Evolutionary conservation across 2,113 vertebrate genomes (phyloP).

Genomic region (Gnathonemus longibarbis): DNA sequence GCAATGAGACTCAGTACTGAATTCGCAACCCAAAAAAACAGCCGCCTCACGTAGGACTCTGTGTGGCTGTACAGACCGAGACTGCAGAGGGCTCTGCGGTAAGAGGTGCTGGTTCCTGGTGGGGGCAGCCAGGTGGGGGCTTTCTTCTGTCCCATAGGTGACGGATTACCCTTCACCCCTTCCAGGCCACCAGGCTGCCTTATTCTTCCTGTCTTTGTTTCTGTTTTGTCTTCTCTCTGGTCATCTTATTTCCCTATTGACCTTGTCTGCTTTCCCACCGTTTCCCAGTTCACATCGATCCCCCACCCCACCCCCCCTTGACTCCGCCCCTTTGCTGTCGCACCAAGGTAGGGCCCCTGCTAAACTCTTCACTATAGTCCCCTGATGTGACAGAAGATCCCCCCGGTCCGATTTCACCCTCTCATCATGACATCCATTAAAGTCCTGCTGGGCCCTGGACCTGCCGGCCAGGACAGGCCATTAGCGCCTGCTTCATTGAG

Average conservation of each 20-base stretch:
- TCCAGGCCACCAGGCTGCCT: background rate
- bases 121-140: background rate
- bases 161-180: background rate
- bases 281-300: background rate
- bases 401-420: conserved; percentile 64
- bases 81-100: background rate
- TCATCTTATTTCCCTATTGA: background rate
- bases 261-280: background rate
- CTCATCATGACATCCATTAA: conserved; percentile 77
- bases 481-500: conserved; percentile 72
- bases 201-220: background rate
- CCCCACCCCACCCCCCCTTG: background rate
- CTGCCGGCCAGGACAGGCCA: conserved; percentile 61
- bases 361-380: background rate
- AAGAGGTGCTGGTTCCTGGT: background rate
- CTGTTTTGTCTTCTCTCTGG: background rate
- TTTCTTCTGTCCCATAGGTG: background rate
- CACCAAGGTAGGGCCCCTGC: background rate
- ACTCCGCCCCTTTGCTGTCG: background rate
- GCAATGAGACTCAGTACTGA: background rate
- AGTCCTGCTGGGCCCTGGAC: conserved; percentile 56
- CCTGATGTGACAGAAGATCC: conserved; percentile 56
- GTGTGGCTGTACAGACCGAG: background rate
- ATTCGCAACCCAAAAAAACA: background rate
- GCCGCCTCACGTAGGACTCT: background rate